Conservation (phyloP, 2,113 vertebrate genomes). For the Nothobranchius furzeri region DNA sequence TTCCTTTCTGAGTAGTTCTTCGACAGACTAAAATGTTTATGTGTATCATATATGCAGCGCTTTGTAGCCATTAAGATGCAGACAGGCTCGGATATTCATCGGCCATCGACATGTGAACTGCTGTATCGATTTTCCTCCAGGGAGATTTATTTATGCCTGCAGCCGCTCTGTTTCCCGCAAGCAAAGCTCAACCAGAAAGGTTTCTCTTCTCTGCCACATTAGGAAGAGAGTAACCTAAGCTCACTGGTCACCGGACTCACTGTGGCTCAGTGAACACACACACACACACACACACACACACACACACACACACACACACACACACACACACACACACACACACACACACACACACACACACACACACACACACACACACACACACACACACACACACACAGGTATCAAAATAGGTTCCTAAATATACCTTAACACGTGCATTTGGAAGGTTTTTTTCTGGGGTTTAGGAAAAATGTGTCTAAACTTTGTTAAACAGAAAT, state of each 20-base stretch:
- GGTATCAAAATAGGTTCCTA: no score
- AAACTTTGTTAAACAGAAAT: no score
- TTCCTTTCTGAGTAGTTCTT: not conserved
- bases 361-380: no score
- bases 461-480: no score
- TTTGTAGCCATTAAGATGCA: conserved; percentile 56
- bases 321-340: no score
- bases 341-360: no score
- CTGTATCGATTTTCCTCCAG: conserved; percentile 74
- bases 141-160: conserved; percentile 71
- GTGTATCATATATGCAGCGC: conserved; percentile 27
- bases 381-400: no score
- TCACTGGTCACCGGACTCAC: conserved; percentile 28
- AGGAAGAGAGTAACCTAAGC: conserved; percentile 51
- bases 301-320: no score
- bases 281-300: not conserved
- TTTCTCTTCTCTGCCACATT: conserved; percentile 45
- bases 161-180: conserved; percentile 72
- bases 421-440: no score
- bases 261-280: not conserved
- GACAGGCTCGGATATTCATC: conserved; percentile 61
- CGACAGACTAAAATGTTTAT: conserved; percentile 2
- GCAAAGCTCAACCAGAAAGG: conserved; percentile 56
- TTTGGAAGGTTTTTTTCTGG: no score
- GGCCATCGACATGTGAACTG: conserved; percentile 66